Base-by-base conservation (phyloP, 1,140 invertebrate species). In the Microplitis mediator region DNA sequence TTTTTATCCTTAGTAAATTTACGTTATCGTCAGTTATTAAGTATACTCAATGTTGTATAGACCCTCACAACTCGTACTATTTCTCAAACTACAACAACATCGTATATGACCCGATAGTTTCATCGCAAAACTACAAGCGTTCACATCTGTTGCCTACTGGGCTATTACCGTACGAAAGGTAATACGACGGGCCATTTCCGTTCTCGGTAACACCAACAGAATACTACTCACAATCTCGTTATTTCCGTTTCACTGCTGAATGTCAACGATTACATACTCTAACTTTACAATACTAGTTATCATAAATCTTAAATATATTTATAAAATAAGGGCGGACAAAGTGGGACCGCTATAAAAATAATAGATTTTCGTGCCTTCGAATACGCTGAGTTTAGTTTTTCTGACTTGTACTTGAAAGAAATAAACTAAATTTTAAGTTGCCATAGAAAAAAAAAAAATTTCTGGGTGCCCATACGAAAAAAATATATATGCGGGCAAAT, bases 141-240 rank as follows among this genome's bases (percentile, higher is more conserved):
- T 80, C 78, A 72, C 81, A 84, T 84, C 80, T 83, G 82, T 84
- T 82, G 78, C 82, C 23, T 23, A 23, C 77, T 79, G 76, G 76
- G 13, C 68, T 78, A 79, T 79, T 81, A 81, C 75, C 73, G 73
- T 71, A 73, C 78, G 50, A 77, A 71, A 73, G 45, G 50, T 70
- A 50, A 75, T 74, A 72, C 58, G 74, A 73, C 77, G 71, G 75
- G 69, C 73, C 75, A 75, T 80, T 81, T 77, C 75, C 76, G 73
- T 67, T 50, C 34, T 34, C 72, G 69, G 77, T 79, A 81, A 81
- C 78, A 76, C 75, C 73, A 68, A 78, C 73, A 65, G 66, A 68
- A 68, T 23, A 23, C 23, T 71, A 73, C 74, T 74, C 69, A 75
- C 78, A 73, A 69, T 73, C 34, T 32, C 39, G 56, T 58, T 35